Percentiles rank a stretch among this genome's conserved stretches.
These are phyloP conservation scores for Cherax quadricarinatus DNA, from an alignment of 1,140 invertebrate species.

Conservation along the genomic window DNA sequence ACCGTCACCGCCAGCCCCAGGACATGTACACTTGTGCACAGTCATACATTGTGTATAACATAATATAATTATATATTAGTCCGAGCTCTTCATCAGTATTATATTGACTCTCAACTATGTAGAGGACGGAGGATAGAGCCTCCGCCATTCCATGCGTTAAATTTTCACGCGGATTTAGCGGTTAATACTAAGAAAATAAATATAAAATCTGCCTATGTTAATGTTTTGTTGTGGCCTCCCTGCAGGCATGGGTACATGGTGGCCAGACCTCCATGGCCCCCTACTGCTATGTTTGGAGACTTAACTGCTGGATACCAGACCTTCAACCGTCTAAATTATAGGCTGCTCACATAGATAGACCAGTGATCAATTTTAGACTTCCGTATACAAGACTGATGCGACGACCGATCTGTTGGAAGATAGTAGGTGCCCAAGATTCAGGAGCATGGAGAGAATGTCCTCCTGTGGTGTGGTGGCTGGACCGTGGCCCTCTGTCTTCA, in stretches of 20 bases:
- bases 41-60: not conserved
- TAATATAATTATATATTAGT: too few relatives aligned
- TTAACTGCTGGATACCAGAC: not conserved
- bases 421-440: not conserved
- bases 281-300: not conserved
- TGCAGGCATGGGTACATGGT: too few relatives aligned
- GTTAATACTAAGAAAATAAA: not conserved
- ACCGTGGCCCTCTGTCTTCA: not conserved
- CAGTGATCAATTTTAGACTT: not conserved
- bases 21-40: not conserved
- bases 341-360: not conserved
- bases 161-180: not conserved
- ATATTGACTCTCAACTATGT: too few relatives aligned
- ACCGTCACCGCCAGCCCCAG: not conserved
- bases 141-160: not conserved
- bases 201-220: not conserved
- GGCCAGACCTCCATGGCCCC: not conserved
- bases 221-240: not conserved
- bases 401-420: not conserved
- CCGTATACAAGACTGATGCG: not conserved
- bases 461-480: not conserved
- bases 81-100: too few relatives aligned
- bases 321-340: not conserved
- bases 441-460: not conserved
- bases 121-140: too few relatives aligned